Conservation (phyloP, 2,113 vertebrate species). For the Chlamydotis undulata region DNA sequence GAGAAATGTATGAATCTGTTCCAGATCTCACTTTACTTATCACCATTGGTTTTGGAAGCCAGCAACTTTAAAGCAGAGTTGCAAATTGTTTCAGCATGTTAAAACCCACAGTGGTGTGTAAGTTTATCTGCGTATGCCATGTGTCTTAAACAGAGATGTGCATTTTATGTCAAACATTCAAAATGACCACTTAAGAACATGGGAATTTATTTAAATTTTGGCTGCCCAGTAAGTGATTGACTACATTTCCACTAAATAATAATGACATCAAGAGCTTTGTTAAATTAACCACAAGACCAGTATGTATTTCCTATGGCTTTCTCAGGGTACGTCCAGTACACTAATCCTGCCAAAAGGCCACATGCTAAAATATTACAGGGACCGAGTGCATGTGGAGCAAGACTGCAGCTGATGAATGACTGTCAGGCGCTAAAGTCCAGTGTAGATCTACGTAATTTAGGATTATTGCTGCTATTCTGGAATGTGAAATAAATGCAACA, state of each 20-base stretch:
- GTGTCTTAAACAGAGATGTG: conserved; percentile 25
- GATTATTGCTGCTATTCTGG: not conserved
- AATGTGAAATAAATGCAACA: not conserved
- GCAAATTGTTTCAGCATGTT: conserved; percentile 33
- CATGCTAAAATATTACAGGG: not conserved
- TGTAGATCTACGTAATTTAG: not conserved
- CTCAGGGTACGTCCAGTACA: not conserved
- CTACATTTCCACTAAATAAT: conserved; percentile 26
- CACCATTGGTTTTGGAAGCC: not conserved
- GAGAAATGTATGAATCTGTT: conserved; percentile 48
- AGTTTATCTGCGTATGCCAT: not conserved
- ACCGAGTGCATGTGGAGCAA: not conserved
- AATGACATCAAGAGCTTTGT: conserved; percentile 31
- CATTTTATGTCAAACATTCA: conserved; percentile 19
- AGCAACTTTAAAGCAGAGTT: conserved; percentile 15
- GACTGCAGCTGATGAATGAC: not conserved
- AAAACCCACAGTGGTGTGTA: not conserved
- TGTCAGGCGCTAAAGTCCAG: not conserved
- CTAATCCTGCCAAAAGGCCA: not conserved
- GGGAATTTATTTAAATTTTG: conserved; percentile 39
- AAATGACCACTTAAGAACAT: conserved; percentile 28
- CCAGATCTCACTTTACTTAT: conserved; percentile 46
- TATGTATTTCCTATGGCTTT: not conserved
- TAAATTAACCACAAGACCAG: conserved; percentile 41
- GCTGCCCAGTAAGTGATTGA: conserved; percentile 12